Conservation (phyloP, 2,888 invertebrate genomes). For the Cosmia pyralina region DNA sequence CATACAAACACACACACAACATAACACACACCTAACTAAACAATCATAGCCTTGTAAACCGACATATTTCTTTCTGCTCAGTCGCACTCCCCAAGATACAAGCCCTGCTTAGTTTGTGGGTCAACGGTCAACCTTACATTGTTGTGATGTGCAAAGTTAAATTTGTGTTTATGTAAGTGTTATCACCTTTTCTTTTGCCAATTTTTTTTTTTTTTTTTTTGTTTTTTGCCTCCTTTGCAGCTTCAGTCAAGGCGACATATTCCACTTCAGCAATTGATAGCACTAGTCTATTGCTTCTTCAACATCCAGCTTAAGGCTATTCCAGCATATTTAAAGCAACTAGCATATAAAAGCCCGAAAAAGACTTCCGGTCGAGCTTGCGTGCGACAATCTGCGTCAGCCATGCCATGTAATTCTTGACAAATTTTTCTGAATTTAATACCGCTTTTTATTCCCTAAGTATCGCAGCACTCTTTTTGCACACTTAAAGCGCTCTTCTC, state of each 20-base stretch:
- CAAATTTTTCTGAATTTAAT: too few relatives aligned
- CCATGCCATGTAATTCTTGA: neutral
- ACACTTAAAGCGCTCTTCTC: neutral
- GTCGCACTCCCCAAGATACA: too few relatives aligned
- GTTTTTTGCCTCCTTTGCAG: neutral
- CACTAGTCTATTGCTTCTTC: neutral
- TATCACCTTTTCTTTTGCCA: too few relatives aligned
- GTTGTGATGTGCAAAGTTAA: too few relatives aligned
- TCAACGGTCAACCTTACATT: too few relatives aligned
- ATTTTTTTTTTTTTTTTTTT: too few relatives aligned
- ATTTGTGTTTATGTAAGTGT: too few relatives aligned
- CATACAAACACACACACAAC: too few relatives aligned
- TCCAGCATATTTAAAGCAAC: slow-evolving; percentile 1
- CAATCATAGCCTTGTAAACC: too few relatives aligned
- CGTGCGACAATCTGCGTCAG: neutral
- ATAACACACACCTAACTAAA: too few relatives aligned
- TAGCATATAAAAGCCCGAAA: neutral
- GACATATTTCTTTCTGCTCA: too few relatives aligned
- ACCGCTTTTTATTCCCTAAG: neutral
- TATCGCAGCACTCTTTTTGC: slow-evolving; percentile 4
- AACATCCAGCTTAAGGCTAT: neutral
- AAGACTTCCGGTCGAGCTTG: neutral
- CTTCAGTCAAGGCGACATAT: slow-evolving; percentile 8
- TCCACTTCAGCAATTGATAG: neutral
- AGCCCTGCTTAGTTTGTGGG: too few relatives aligned